phyloP scores from a whole-genome alignment of 2,113 vertebrate species.

The Bucco capensis region DNA sequence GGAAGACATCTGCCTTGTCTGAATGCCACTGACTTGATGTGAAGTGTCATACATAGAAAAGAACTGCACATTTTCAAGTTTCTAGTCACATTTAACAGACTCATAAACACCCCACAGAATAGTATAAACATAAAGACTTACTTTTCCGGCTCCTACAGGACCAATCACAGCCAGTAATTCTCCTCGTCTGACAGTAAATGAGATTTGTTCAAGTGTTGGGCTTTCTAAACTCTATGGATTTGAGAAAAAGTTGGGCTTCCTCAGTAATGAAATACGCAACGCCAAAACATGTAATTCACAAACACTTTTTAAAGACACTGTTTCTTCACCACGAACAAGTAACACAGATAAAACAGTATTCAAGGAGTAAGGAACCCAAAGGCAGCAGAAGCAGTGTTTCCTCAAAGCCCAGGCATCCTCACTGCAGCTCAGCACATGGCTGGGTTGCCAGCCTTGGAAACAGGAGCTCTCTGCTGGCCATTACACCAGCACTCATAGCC shows the following conservation, averaged over 20 bases:
- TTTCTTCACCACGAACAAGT: background rate
- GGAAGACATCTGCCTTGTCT: background rate
- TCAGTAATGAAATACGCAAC: background rate
- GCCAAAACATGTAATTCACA: background rate
- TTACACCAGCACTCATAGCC: accelerated
- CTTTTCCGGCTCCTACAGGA: conserved; percentile 95
- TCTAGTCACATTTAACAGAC: background rate
- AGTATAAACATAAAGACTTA: conserved; percentile 45
- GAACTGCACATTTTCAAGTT: background rate
- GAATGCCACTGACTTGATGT: background rate
- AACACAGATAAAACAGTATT: background rate
- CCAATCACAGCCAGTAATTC: conserved; percentile 90
- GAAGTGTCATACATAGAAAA: background rate
- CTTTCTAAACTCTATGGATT: conserved; percentile 75
- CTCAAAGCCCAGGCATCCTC: background rate
- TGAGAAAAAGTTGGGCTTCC: background rate
- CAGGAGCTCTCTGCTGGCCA: background rate
- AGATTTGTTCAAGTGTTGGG: conserved; percentile 83
- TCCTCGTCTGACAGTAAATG: conserved; percentile 80
- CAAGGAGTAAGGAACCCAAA: background rate
- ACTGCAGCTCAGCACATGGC: background rate
- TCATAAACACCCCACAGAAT: background rate
- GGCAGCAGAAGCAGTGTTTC: background rate
- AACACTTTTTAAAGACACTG: background rate
- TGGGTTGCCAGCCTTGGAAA: background rate